phyloP scores from a whole-genome alignment of 2,113 vertebrate genomes.

The Geococcyx californianus region DNA sequence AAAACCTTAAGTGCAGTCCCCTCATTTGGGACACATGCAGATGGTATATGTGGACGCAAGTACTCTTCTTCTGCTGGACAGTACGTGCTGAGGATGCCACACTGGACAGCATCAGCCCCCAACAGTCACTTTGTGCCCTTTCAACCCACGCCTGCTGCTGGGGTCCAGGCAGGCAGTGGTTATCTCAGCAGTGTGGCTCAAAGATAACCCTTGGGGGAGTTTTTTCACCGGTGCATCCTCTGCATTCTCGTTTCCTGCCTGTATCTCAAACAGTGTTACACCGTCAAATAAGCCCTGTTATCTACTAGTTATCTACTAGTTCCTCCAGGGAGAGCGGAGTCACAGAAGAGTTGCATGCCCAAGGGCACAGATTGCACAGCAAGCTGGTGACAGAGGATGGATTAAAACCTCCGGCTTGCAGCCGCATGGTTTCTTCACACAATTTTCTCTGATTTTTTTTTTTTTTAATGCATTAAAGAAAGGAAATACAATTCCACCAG shows the following conservation, averaged over 20 bases:
- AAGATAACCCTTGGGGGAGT: neutral
- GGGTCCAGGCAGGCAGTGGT: neutral
- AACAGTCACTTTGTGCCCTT: fast-evolving
- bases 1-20: neutral
- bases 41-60: fast-evolving
- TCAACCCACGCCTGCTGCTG: fast-evolving
- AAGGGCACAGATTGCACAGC: neutral
- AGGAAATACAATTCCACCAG: neutral
- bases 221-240: neutral
- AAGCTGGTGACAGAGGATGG: neutral
- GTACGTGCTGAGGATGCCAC: fast-evolving
- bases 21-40: neutral
- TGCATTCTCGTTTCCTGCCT: neutral
- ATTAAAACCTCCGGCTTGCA: neutral
- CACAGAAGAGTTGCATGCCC: neutral
- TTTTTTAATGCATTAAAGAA: neutral
- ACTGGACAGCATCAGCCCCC: fast-evolving
- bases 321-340: neutral
- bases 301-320: neutral
- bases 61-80: neutral
- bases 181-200: fast-evolving
- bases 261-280: neutral
- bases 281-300: neutral
- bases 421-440: neutral
- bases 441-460: neutral